These are phyloP conservation scores for Pachypeltis micranthus DNA, from an alignment of 1,140 invertebrate genomes.

Conservation along the genomic window DNA sequence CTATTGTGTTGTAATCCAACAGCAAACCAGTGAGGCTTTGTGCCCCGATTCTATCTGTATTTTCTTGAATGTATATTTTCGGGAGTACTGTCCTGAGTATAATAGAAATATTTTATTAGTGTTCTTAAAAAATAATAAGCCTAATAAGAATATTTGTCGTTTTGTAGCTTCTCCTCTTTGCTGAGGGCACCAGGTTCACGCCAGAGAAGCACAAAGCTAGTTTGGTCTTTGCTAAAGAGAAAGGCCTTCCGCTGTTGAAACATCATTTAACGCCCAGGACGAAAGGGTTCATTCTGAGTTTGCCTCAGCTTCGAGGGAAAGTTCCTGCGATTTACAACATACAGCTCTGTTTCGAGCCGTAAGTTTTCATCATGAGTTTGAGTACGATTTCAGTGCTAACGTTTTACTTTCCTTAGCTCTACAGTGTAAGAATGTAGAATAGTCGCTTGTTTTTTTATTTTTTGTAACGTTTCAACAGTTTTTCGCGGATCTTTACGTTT, in stretches of 20 bases:
- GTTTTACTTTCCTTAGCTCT: no score
- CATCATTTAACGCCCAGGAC: constrained; percentile 87
- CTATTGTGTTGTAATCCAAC: no score
- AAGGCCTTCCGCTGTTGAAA: constrained; percentile 71
- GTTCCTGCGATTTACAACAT: constrained; percentile 77
- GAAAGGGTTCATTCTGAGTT: constrained; percentile 73
- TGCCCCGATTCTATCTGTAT: no score
- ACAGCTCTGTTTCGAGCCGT: constrained; percentile 63
- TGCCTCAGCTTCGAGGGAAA: constrained; percentile 57
- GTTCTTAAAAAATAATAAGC: constrained; percentile 10
- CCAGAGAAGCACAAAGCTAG: constrained; percentile 75
- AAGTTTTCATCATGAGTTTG: no score
- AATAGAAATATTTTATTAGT: constrained; percentile 2
- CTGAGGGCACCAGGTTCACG: constrained; percentile 90
- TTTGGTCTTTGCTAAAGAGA: constrained; percentile 73
- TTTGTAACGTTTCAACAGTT: no score
- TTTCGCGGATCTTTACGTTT: no score
- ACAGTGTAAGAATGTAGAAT: no score
- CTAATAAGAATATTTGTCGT: constrained; percentile 15
- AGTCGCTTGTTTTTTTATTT: no score
- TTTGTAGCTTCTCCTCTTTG: constrained; percentile 71
- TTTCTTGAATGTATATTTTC: no score
- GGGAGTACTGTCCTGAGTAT: no score
- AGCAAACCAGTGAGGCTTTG: no score
- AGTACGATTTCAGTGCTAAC: no score